Evolutionary conservation across 30 jellyfish, hydroid and myxozoan genomes (phyloP).

Genomic region (Chironex yamaguchii): DNA sequence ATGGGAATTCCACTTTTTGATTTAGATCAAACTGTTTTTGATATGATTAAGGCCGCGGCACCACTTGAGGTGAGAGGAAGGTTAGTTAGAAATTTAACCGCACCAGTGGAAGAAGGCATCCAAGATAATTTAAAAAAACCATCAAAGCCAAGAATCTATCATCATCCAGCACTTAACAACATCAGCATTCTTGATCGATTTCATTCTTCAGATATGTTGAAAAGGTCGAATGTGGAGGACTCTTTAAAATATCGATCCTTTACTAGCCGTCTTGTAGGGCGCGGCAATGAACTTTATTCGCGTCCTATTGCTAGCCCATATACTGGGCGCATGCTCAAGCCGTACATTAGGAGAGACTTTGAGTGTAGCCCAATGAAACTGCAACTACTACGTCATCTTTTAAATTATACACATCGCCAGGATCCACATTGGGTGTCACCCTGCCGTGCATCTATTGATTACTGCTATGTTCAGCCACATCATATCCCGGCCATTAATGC

Average conservation of each 20-base stretch:
- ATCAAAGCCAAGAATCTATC: constrained; percentile 18
- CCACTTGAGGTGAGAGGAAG: constrained; percentile 50
- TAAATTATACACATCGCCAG: constrained; percentile 61
- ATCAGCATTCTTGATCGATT: constrained; percentile 89
- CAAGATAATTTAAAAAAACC: neutral
- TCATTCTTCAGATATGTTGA: neutral
- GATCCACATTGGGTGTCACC: constrained; percentile 80
- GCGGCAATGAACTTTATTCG: constrained; percentile 57
- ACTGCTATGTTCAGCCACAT: constrained; percentile 98
- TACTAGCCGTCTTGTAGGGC: constrained; percentile 78
- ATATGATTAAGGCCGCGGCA: constrained; percentile 38
- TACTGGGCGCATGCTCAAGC: constrained; percentile 94
- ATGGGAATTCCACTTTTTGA: constrained; percentile 82
- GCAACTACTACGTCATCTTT: constrained; percentile 68
- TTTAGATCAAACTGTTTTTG: constrained; percentile 67
- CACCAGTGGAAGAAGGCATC: constrained; percentile 10
- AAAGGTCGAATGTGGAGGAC: neutral
- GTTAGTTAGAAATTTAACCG: constrained; percentile 50
- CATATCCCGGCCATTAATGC: constrained; percentile 99
- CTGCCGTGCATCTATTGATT: constrained; percentile 87
- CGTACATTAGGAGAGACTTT: constrained; percentile 96
- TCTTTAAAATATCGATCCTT: constrained; percentile 3
- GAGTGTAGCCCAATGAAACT: constrained; percentile 78
- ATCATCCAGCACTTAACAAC: constrained; percentile 96
- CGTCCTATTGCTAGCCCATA: constrained; percentile 95